Conservation (phyloP, 2,888 invertebrate species). For the Pachydiplax longipennis region DNA sequence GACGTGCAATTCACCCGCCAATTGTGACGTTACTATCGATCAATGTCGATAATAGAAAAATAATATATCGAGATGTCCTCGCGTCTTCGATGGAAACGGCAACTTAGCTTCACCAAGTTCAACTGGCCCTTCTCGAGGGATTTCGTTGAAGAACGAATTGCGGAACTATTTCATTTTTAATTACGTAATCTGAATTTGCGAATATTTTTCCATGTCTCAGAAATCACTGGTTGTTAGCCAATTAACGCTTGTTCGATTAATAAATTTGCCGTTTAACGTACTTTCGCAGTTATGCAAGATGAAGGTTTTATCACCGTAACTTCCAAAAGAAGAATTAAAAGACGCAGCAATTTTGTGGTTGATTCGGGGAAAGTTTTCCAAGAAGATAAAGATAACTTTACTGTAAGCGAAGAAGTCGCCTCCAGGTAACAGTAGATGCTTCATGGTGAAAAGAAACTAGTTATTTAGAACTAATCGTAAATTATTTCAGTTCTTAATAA, state of each 20-base stretch:
- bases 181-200: background rate
- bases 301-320: constrained; percentile 1
- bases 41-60: no score
- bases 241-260: background rate
- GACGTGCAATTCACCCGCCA: no score
- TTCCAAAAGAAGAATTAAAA: background rate
- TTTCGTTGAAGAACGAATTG: no score
- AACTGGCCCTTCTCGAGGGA: no score
- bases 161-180: background rate
- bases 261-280: background rate
- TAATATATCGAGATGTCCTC: no score
- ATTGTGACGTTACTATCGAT: no score
- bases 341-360: background rate
- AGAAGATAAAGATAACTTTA: background rate
- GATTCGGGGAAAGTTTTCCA: background rate
- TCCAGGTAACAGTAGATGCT: no score
- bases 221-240: background rate
- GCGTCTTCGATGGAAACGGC: no score
- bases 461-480: no score
- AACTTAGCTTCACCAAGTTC: no score
- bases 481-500: background rate
- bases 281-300: constrained; percentile 18
- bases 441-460: no score
- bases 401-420: background rate
- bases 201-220: background rate